Conservation (phyloP, 2,797 vertebrate genomes). For the Phyllotis vaccarum region DNA sequence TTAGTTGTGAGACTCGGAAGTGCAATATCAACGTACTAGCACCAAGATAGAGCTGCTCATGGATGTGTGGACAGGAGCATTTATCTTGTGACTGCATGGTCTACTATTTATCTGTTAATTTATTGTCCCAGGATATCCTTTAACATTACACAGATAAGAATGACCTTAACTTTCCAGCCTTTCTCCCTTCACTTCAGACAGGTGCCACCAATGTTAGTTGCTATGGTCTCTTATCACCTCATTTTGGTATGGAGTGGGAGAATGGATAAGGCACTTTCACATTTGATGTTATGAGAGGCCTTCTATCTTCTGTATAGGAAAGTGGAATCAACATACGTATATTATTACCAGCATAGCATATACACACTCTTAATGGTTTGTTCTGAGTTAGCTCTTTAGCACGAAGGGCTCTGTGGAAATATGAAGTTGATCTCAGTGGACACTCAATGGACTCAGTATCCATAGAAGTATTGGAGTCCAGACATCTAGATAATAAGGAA, state of each 20-base stretch:
- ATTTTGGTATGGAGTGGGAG: not conserved
- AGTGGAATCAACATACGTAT: not conserved
- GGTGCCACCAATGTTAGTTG: not conserved
- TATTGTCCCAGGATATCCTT: not conserved
- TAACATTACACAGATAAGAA: not conserved
- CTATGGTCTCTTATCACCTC: not conserved
- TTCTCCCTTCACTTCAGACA: not conserved
- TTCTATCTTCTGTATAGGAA: not conserved
- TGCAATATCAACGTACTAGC: not conserved
- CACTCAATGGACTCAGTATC: not conserved
- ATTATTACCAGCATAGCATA: not conserved
- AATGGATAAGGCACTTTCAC: not conserved
- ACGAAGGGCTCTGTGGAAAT: not conserved
- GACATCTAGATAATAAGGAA: not conserved
- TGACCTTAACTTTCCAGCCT: not conserved
- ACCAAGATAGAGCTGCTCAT: not conserved
- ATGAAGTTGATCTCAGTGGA: not conserved
- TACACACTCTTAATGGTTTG: not conserved
- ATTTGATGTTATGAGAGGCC: not conserved
- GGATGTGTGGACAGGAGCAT: not conserved
- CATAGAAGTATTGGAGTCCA: not conserved
- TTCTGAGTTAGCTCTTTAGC: not conserved
- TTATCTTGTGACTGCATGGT: not conserved
- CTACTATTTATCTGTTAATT: not conserved
- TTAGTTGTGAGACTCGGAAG: not conserved